Percentiles rank a stretch among this genome's conserved stretches.
Conservation (phyloP, 1,140 invertebrate species). For the Megalonaias nervosa region DNA sequence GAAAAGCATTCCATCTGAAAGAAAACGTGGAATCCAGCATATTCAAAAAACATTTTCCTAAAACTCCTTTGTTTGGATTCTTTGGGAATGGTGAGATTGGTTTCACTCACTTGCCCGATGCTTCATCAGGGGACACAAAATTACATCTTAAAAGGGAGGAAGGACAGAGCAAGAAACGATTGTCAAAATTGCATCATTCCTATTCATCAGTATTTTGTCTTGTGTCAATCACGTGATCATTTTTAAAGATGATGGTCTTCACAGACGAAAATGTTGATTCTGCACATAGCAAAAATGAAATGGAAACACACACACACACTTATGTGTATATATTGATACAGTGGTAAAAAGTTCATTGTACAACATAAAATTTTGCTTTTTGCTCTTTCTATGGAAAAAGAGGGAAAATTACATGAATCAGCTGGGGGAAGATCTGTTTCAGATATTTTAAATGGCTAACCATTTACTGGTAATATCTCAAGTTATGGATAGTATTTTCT, state of each 20-base stretch:
- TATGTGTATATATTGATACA: no score
- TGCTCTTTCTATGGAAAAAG: no score
- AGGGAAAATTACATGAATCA: no score
- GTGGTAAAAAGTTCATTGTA: no score
- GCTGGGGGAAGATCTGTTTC: no score
- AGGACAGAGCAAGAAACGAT: slow-evolving; percentile 18
- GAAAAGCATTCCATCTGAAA: slow-evolving; percentile 65
- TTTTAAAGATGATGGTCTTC: background rate
- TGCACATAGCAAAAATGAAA: no score
- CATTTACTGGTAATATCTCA: no score
- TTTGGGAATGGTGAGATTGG: slow-evolving; percentile 79
- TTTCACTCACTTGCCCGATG: slow-evolving; percentile 41
- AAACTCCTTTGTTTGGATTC: slow-evolving; percentile 75
- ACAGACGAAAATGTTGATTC: no score
- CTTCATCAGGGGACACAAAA: background rate
- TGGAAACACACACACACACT: no score
- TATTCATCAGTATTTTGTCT: slow-evolving; percentile 67
- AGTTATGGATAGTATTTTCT: no score
- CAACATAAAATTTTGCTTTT: no score
- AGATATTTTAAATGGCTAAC: no score
- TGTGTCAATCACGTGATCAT: slow-evolving; percentile 49
- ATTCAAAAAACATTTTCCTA: slow-evolving; percentile 76
- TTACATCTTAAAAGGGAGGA: background rate
- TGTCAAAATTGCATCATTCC: slow-evolving; percentile 59
- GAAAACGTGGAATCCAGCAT: slow-evolving; percentile 74